Conservation (phyloP, 2,113 vertebrate species). For the Poeciliopsis retropinna region DNA sequence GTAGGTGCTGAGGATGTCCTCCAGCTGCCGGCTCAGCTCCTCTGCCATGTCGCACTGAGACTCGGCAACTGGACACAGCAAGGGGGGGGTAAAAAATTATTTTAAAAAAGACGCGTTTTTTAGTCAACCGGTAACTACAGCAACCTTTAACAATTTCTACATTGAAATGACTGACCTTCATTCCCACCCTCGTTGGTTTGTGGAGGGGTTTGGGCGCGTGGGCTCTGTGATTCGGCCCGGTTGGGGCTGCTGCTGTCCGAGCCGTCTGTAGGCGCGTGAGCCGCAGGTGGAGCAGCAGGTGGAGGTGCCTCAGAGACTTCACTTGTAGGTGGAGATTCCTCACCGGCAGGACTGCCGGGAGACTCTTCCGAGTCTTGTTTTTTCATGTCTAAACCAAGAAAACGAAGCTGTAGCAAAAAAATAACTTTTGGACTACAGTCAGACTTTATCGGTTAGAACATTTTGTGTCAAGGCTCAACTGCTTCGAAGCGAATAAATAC, state of each 20-base stretch:
- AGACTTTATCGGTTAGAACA: background rate
- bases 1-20: slow-evolving; percentile 95
- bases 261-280: slow-evolving; percentile 24
- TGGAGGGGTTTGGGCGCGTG: slow-evolving; percentile 54
- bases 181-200: slow-evolving; percentile 37
- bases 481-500: background rate
- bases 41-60: slow-evolving; percentile 86
- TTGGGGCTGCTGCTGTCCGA: slow-evolving; percentile 59
- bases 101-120: no score
- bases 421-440: background rate
- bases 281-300: slow-evolving; percentile 16
- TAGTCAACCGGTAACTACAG: no score
- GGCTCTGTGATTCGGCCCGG: slow-evolving; percentile 51
- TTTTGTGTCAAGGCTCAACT: background rate
- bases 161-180: slow-evolving; percentile 46
- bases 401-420: background rate
- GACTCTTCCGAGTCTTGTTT: slow-evolving; percentile 75
- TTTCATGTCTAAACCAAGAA: slow-evolving; percentile 66
- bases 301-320: slow-evolving; percentile 47
- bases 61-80: slow-evolving; percentile 42
- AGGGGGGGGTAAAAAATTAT: background rate
- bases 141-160: no score
- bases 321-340: slow-evolving; percentile 36
- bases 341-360: slow-evolving; percentile 29
- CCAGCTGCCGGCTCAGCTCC: slow-evolving; percentile 92